Base-by-base conservation (phyloP, 2,888 invertebrate genomes). In the Hoplodrina blanda region DNA sequence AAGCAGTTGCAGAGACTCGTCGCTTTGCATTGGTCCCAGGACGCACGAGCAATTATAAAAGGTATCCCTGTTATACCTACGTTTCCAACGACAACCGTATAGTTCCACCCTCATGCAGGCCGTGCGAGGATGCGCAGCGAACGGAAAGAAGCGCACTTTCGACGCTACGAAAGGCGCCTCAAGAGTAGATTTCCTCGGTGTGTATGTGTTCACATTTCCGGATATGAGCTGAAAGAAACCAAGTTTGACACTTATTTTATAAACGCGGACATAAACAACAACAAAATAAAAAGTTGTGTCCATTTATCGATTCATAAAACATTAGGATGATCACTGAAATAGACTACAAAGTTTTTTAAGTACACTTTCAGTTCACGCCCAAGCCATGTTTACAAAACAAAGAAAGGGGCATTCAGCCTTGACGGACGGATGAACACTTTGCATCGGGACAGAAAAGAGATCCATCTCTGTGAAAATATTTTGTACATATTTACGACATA, bases 91-190 rank as follows among this genome's bases (percentile, higher is more conserved):
- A 93, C 99, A 99, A 77, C 99, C 99, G 91, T 98, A 98, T 69
- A 99, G 95, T 91, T 99, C 99, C 53, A 99, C 98, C 81, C 99
- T 95, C 98, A 99, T 98, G 95, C 99, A 99, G 61, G 99, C 98
- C 0, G 98, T 99, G 66, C 98, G 96, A 0, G 98, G 98, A 88
- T 98, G 98, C 63, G 97, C 97, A 80, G 98, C 98, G 95, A 98
- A 98, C 0, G 99, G 99, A 81, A 98, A 97, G 94, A 99, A 98
- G 54, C 99, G 97, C 44, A 99, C 97, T 93, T 97, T 97, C 73
- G 97, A 98, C 19, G 98, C 98, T 55, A 99, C 97, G 87, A 99
- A 98, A 0, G 98, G 98, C 56, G 98, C 97, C 83, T 98, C 98
- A 81, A 98, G 95, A 77, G 97, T 96, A 71, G 98, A 97, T 80